Conservation (phyloP, 2,888 invertebrate genomes). For the Alitta virens region DNA sequence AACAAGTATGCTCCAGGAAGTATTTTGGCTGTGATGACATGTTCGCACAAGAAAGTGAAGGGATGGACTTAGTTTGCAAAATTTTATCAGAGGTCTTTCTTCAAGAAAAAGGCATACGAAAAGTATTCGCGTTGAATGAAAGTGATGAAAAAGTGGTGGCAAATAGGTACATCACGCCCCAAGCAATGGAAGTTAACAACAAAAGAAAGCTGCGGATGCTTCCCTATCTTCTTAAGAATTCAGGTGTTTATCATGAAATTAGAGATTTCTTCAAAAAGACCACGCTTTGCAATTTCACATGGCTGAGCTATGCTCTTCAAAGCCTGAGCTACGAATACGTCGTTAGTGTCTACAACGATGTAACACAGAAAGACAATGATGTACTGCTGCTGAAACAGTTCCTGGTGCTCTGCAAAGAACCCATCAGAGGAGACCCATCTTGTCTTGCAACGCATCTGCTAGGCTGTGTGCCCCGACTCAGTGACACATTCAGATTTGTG, state of each 20-base stretch:
- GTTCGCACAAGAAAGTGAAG: background rate
- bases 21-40: conserved; percentile 4
- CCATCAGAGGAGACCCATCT: background rate
- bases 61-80: background rate
- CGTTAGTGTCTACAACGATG: background rate
- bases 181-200: conserved; percentile 6
- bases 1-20: conserved; percentile 5
- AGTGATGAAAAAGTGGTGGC: conserved; percentile 7
- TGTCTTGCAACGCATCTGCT: conserved; percentile 7
- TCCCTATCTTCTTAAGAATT: conserved; percentile 12
- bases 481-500: background rate
- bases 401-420: background rate
- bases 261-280: conserved; percentile 1
- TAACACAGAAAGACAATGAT: conserved; percentile 5
- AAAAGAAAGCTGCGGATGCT: conserved; percentile 18
- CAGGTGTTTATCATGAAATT: conserved; percentile 2
- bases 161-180: conserved; percentile 18
- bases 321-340: conserved; percentile 1
- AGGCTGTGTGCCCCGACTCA: conserved; percentile 2
- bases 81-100: conserved; percentile 12
- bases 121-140: conserved; percentile 4
- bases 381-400: conserved; percentile 8
- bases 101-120: conserved; percentile 11
- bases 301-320: conserved; percentile 1
- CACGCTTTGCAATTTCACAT: conserved; percentile 15